A percentile compares a stretch with the other conserved stretches of the same genome.
These are phyloP conservation scores for Mythimna loreyi DNA, from an alignment of 2,888 invertebrate species.

Conservation along the genomic window DNA sequence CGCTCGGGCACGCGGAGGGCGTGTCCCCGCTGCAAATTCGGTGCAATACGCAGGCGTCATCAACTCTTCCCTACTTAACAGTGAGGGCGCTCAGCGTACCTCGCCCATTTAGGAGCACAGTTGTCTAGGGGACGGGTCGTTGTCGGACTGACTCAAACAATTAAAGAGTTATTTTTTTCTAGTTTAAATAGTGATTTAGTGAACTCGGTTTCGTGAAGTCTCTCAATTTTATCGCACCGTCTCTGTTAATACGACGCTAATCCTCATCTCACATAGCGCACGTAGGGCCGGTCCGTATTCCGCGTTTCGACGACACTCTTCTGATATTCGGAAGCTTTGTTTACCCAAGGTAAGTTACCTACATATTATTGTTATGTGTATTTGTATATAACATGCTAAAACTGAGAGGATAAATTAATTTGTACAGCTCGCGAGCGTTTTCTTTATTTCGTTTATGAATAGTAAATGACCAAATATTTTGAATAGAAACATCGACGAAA, in stretches of 20 bases:
- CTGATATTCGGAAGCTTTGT: background rate
- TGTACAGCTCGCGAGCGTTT: background rate
- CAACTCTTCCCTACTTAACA: background rate
- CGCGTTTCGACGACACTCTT: background rate
- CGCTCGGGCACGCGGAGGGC: background rate
- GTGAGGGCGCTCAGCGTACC: background rate
- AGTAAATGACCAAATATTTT: background rate
- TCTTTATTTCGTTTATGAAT: background rate
- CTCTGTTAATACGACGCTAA: background rate
- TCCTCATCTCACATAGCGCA: background rate
- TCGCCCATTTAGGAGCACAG: background rate
- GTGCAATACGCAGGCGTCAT: constrained; percentile 3
- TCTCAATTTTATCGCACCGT: background rate
- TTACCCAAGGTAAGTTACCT: background rate
- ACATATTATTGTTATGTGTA: background rate
- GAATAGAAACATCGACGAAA: no score
- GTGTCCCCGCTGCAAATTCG: background rate
- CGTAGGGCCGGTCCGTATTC: background rate
- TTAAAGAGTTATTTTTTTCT: background rate
- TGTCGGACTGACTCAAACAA: background rate
- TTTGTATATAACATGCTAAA: no score
- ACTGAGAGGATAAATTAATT: background rate
- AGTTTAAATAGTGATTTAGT: background rate
- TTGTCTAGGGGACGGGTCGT: background rate
- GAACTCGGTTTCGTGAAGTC: background rate